Percentiles rank a stretch among this genome's conserved stretches.
Evolutionary conservation across 1,140 invertebrate species (phyloP).

Genomic region (Bombus huntii): DNA sequence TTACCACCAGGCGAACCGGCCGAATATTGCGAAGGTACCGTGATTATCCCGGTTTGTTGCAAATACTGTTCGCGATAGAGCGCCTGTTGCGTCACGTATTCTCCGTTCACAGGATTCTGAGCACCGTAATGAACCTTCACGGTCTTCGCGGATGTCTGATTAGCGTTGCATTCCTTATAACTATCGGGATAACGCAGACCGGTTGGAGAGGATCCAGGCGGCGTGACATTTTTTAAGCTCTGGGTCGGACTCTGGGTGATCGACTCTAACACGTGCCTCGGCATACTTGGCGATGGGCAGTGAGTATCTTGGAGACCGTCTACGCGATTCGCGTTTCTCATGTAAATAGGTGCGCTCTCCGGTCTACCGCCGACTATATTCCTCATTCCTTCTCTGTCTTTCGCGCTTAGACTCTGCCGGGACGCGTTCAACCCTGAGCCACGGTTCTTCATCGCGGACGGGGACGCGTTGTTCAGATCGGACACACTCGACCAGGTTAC

Average conservation of each 20-base stretch:
- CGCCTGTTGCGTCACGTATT: constrained; percentile 71
- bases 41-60: constrained; percentile 76
- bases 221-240: constrained; percentile 71
- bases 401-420: constrained; percentile 66
- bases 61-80: constrained; percentile 77
- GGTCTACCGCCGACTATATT: constrained; percentile 80
- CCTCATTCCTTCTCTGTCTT: constrained; percentile 78
- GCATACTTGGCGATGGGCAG: constrained; percentile 75
- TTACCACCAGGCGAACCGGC: constrained; percentile 67
- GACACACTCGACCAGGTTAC: constrained; percentile 74
- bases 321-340: constrained; percentile 75
- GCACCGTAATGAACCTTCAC: constrained; percentile 62
- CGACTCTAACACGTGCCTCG: constrained; percentile 78
- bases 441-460: constrained; percentile 31
- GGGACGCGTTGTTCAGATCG: constrained; percentile 51
- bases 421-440: constrained; percentile 15
- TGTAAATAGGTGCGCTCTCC: constrained; percentile 77
- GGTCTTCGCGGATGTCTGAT: constrained; percentile 49
- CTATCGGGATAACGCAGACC: constrained; percentile 69
- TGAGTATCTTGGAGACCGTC: constrained; percentile 77
- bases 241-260: constrained; percentile 80
- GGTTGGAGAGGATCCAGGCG: constrained; percentile 73
- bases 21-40: constrained; percentile 68
- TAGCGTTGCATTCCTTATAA: constrained; percentile 68
- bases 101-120: constrained; percentile 71